A percentile compares a stretch with the other conserved stretches of the same genome.
These are phyloP conservation scores for Exaiptasia diaphana DNA, from an alignment of 64 coral and sea anemone species.

Conservation along the genomic window DNA sequence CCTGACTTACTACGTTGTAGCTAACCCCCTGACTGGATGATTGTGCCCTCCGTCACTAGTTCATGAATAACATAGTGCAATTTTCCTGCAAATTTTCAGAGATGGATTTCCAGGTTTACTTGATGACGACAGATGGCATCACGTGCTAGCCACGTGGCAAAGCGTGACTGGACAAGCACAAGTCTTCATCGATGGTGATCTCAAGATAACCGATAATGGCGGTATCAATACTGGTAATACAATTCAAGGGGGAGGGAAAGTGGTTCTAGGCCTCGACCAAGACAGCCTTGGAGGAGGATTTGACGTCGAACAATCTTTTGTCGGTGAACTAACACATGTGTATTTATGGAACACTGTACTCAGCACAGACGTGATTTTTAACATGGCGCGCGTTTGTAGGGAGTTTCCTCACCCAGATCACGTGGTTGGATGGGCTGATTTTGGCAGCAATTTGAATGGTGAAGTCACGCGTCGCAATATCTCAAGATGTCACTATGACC, in stretches of 20 bases:
- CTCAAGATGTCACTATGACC: neutral
- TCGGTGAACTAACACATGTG: conserved; percentile 41
- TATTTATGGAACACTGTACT: conserved; percentile 52
- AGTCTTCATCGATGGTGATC: conserved; percentile 45
- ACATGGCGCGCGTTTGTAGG: conserved; percentile 42
- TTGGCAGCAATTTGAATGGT: conserved; percentile 4
- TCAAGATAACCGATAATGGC: neutral
- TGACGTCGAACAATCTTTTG: conserved; percentile 48
- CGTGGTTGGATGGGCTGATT: conserved; percentile 54
- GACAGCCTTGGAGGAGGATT: conserved; percentile 36
- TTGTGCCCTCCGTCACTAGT: too few relatives aligned
- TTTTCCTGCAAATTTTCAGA: too few relatives aligned
- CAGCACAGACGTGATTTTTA: neutral
- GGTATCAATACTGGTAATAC: neutral
- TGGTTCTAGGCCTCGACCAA: conserved; percentile 59
- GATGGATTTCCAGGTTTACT: neutral
- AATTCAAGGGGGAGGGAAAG: conserved; percentile 13
- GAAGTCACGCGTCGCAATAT: conserved; percentile 33
- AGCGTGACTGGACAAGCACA: neutral
- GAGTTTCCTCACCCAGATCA: conserved; percentile 41
- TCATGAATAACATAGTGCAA: too few relatives aligned
- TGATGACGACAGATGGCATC: conserved; percentile 46
- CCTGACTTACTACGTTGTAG: too few relatives aligned
- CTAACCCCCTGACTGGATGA: too few relatives aligned
- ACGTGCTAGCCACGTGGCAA: conserved; percentile 50